Base-by-base conservation (phyloP, 2,888 invertebrate genomes). In the Camptogramma bilineatum region DNA sequence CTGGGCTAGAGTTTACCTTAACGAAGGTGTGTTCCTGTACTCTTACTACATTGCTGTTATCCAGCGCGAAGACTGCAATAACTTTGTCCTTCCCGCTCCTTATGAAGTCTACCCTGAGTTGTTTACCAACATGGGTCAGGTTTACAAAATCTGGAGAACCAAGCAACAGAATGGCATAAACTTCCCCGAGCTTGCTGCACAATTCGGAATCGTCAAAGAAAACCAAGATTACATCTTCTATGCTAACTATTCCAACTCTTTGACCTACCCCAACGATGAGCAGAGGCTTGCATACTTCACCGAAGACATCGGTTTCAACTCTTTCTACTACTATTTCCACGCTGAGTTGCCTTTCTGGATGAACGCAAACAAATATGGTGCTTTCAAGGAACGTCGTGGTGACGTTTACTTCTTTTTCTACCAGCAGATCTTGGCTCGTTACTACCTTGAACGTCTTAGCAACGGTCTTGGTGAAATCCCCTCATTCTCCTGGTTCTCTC, bases 281-380 rank as follows among this genome's bases (percentile, higher is more conserved):
- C 92, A 94, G 76, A 94, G 91, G 65, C 72, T 96, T 60, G 92
- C 95, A 50, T 96, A 96, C 86, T 95, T 96, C 86, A 95, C 95
- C 31, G 96, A 96, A 79, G 96, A 96, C 76, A 90, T 96, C 72
- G 96, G 95, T 66, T 87, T 95, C 75, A 96, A 95, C 84, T 79
- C 94, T 0, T 95, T 91, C 86, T 96, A 96, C 89, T 95, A 94
- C 84, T 95, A 94, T 83, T 94, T 94, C 88, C 94, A 95, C 77
- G 79, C 93, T 67, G 91, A 94, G 56, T 93, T 93, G 76, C 95
- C 96, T 52, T 95, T 94, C 93, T 95, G 95, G 94, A 86, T 95
- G 81, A 89, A 91, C 53, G 91, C 93, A 53, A 85, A 94, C 19
- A 87, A 93, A 56, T 91, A 88, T 64, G 87, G 85, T 69, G 47